A percentile compares a stretch with the other conserved stretches of the same genome.
Evolutionary conservation across 1,140 invertebrate species (phyloP).

Genomic region (Coenobita brevimanus): DNA sequence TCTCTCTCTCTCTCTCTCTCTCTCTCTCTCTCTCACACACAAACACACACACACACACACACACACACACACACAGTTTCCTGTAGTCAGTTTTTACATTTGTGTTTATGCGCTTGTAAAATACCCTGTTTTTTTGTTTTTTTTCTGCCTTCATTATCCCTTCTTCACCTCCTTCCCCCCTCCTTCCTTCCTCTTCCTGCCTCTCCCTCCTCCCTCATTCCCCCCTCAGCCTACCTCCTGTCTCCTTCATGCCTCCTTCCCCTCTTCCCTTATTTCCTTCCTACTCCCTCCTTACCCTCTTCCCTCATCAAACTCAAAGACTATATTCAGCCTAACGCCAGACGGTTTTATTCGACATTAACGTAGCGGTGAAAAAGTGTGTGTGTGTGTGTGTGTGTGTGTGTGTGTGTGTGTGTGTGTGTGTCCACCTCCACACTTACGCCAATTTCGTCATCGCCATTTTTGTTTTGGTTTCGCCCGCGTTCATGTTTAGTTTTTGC

Average conservation of each 20-base stretch:
- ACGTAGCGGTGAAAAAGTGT: too few species aligned
- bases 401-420: too few species aligned
- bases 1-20: background rate
- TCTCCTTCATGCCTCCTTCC: background rate
- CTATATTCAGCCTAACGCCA: too few species aligned
- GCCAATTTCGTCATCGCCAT: background rate
- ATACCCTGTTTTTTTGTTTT: background rate
- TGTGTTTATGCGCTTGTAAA: too few species aligned
- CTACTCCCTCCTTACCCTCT: too few species aligned
- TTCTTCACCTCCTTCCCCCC: background rate
- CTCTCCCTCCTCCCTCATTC: background rate
- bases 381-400: too few species aligned
- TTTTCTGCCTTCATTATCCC: background rate
- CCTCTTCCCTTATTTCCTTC: background rate
- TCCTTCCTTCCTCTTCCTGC: background rate
- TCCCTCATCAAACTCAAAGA: too few species aligned
- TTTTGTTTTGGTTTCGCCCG: too few species aligned
- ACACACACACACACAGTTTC: background rate
- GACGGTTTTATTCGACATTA: too few species aligned
- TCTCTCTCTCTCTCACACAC: background rate
- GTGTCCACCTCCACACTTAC: too few species aligned
- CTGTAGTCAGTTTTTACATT: background rate
- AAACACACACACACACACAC: background rate
- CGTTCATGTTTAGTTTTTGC: too few species aligned
- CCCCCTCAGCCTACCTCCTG: background rate